A percentile compares a stretch with the other conserved stretches of the same genome.
Evolutionary conservation across 2,888 invertebrate genomes (phyloP).

Genomic region (Drosophila anomelani): DNA sequence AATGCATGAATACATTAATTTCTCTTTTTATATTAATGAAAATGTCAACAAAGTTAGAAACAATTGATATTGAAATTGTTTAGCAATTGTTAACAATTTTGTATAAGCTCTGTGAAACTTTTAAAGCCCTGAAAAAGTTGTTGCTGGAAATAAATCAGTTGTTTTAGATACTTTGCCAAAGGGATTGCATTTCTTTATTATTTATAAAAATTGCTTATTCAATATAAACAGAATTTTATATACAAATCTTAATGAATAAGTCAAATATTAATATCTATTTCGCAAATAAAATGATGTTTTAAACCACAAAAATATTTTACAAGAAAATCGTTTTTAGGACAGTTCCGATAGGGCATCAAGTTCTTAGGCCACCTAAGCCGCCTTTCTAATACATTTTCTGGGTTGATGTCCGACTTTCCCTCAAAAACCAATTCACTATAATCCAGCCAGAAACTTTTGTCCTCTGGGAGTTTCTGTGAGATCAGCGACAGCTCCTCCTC

Average conservation of each 20-base stretch:
- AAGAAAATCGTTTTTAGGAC: background rate
- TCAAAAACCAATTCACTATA: too few relatives aligned
- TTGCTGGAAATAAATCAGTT: background rate
- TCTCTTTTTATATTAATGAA: background rate
- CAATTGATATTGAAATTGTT: background rate
- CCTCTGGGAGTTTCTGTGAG: background rate
- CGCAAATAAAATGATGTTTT: background rate
- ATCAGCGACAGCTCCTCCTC: background rate
- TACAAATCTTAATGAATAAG: background rate
- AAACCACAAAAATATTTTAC: background rate
- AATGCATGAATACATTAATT: background rate
- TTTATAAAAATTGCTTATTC: background rate
- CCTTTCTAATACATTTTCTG: too few relatives aligned
- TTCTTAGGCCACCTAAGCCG: too few relatives aligned
- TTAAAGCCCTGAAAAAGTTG: background rate
- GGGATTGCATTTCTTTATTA: too few relatives aligned
- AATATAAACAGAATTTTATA: fast-evolving
- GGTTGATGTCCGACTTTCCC: too few relatives aligned
- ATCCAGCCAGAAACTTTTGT: background rate
- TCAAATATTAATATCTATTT: background rate
- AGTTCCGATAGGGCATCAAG: too few relatives aligned
- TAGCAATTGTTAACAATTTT: background rate
- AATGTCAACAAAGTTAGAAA: background rate
- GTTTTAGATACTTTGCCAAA: background rate
- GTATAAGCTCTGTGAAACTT: background rate